Base-by-base conservation (phyloP, 2,113 vertebrate genomes). In the Mohoua ochrocephala region DNA sequence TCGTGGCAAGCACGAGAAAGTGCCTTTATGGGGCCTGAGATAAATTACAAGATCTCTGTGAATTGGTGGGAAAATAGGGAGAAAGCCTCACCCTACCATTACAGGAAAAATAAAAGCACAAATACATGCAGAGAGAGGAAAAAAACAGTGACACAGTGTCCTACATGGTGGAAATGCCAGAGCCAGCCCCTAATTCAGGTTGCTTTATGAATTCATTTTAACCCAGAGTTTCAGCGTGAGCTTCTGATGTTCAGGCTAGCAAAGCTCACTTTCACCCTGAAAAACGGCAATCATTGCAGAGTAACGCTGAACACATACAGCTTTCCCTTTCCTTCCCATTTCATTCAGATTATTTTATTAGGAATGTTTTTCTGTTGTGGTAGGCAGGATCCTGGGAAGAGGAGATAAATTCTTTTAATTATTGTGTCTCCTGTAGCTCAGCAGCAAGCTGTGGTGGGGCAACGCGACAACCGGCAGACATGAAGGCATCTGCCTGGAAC, bases 361-460 rank as follows among this genome's bases (percentile, higher is more conserved):
- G 79, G 56, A 28, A 54, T 84, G 74, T 75, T 93, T 92, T 95
- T 67, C 84, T 93, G 70, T 77, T 44, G 1, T 7, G 12, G 83
- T 52, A 75, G 91, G 83, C 83, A 93, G 81, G 83, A 94, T 81
- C 57, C 67, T 69, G 59, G 76, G 85, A 94, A 76, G 80, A 74
- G 57, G 83, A 95, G 85, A 95, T 87, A 93, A 95, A 96, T 93
- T 64, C 78, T 54, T 94, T 91, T 95, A 87, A 96, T 95, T 89
- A 67, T 61, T 49, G 56, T 14, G 6, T 71, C 31, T 81, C 93
- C 91, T 63, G 87, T 64, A 59, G 71, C 83, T 96, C 69, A 6
- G 74, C 89, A 87, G 82, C 0, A 2, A 69, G 83, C 49, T 52
- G 86, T 15, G 65, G 44, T 44, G 71, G 86, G 89, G 88, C 87